Percentiles rank a stretch among this genome's conserved stretches.
These are phyloP conservation scores for Drosophila mimetica DNA, from an alignment of 2,888 invertebrate species.

Conservation along the genomic window DNA sequence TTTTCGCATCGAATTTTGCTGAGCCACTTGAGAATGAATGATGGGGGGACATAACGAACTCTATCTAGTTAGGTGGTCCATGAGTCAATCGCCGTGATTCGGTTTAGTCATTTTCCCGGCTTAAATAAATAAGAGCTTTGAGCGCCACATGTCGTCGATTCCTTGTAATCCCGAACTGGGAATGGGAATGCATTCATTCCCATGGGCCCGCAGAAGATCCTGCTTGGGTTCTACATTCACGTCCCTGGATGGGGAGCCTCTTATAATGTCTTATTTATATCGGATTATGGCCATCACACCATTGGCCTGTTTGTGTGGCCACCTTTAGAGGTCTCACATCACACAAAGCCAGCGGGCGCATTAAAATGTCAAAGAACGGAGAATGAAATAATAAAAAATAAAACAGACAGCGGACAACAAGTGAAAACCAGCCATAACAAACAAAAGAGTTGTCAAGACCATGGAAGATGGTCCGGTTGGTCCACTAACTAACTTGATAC, in stretches of 20 bases:
- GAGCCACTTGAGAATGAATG: constrained; percentile 54
- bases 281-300: constrained; percentile 78
- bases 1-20: constrained; percentile 46
- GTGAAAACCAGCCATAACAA: constrained; percentile 68
- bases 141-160: constrained; percentile 77
- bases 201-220: constrained; percentile 26
- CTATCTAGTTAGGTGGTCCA: constrained; percentile 45
- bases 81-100: constrained; percentile 22
- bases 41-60: constrained; percentile 53
- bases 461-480: constrained; percentile 28
- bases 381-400: constrained; percentile 41
- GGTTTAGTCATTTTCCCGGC: constrained; percentile 28
- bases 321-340: constrained; percentile 63
- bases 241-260: constrained; percentile 27
- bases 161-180: constrained; percentile 63
- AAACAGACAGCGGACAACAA: constrained; percentile 49
- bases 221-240: constrained; percentile 13
- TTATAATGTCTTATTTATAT: constrained; percentile 79
- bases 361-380: constrained; percentile 74
- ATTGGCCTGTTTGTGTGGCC: constrained; percentile 70
- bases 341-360: constrained; percentile 76
- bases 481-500: constrained; percentile 43
- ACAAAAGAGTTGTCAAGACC: constrained; percentile 69
- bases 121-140: constrained; percentile 35
- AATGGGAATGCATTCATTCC: constrained; percentile 13